Percentiles rank a stretch among this genome's conserved stretches.
Conservation (phyloP, 2,113 vertebrate species). For the Pogona vitticeps region DNA sequence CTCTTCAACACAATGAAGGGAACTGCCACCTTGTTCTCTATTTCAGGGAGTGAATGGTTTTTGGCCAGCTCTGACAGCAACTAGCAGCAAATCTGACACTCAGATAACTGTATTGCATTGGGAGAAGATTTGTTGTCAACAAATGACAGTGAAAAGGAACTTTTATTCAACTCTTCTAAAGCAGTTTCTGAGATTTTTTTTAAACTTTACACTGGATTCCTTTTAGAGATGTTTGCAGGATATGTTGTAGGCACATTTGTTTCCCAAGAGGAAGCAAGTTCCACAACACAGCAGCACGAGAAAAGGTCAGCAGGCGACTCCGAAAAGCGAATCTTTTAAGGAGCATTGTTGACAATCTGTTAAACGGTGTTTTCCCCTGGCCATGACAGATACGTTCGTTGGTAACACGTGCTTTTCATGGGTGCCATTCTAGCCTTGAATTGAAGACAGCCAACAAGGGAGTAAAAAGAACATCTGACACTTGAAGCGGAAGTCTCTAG, state of each 20-base stretch:
- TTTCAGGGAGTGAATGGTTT: no score
- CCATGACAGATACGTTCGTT: not conserved
- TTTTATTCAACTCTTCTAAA: no score
- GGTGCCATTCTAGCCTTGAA: slow-evolving; percentile 31
- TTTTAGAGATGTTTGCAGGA: no score
- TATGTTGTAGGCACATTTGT: not conserved
- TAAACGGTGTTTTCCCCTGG: slow-evolving; percentile 19
- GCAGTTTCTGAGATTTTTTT: no score
- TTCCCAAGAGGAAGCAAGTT: not conserved
- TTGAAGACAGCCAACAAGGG: slow-evolving; percentile 29
- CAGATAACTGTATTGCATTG: no score
- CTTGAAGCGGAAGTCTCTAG: slow-evolving; percentile 10
- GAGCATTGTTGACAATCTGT: not conserved
- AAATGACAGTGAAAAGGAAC: no score
- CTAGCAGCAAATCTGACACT: no score
- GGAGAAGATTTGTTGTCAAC: no score
- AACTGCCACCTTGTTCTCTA: no score
- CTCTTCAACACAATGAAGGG: no score
- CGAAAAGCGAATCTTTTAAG: slow-evolving; percentile 3
- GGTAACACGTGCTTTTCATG: slow-evolving; percentile 21
- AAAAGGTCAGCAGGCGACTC: slow-evolving; percentile 22
- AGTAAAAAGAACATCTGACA: slow-evolving; percentile 37
- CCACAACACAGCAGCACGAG: slow-evolving; percentile 15
- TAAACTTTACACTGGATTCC: no score
- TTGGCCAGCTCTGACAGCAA: no score